Evolutionary conservation across 2,113 vertebrate genomes (phyloP).

Genomic region (Falcunculus frontatus): DNA sequence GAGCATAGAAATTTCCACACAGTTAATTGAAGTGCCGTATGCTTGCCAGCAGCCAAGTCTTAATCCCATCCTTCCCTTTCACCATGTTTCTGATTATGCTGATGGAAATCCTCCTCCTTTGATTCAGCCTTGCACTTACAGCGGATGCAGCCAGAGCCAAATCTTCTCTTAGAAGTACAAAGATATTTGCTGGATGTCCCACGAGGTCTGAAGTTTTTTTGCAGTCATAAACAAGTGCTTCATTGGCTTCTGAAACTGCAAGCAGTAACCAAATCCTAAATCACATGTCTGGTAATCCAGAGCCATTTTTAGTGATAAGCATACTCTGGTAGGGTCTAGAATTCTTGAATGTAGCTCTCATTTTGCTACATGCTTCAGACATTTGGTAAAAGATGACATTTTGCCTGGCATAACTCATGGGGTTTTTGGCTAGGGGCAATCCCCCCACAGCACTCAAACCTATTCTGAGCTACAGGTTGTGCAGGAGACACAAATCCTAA

Average conservation of each 20-base stretch:
- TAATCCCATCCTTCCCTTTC: slow-evolving; percentile 35
- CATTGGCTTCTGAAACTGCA: background rate
- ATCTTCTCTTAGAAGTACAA: background rate
- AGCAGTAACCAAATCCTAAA: slow-evolving; percentile 18
- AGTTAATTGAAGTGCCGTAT: slow-evolving; percentile 21
- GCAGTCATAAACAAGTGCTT: slow-evolving; percentile 18
- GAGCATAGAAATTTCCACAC: background rate
- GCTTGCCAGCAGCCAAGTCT: slow-evolving; percentile 17
- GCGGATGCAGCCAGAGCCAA: background rate
- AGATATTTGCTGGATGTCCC: background rate
- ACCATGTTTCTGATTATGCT: slow-evolving; percentile 28
- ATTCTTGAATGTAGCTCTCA: background rate
- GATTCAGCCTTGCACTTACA: background rate
- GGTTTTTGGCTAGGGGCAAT: background rate
- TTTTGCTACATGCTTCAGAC: background rate
- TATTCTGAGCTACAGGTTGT: background rate
- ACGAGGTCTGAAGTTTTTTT: background rate
- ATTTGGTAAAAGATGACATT: background rate
- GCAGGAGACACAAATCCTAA: background rate
- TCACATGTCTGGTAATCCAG: background rate
- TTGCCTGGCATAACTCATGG: background rate
- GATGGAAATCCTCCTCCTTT: slow-evolving; percentile 8
- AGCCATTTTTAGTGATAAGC: background rate
- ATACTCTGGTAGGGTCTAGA: background rate
- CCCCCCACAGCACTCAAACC: background rate